Conservation (phyloP, 2,797 vertebrate genomes). For the Pyrrhura leucotis region DNA sequence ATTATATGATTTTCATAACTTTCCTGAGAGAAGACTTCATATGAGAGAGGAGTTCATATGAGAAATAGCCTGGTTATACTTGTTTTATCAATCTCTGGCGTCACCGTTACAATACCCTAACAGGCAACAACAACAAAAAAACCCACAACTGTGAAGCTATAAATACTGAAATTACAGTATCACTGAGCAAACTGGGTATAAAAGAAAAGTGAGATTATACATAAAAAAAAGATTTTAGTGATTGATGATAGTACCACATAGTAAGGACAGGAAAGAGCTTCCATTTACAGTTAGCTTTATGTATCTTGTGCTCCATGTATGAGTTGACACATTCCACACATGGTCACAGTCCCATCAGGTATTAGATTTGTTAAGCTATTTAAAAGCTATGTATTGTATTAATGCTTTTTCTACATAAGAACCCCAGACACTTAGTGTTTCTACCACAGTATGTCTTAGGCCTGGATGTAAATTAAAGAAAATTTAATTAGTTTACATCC, state of each 20-base stretch:
- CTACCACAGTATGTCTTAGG: background rate
- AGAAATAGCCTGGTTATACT: background rate
- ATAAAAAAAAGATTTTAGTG: background rate
- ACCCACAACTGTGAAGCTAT: background rate
- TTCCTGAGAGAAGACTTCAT: background rate
- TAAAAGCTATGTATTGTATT: background rate
- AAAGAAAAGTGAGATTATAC: background rate
- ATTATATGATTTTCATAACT: background rate
- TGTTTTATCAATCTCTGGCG: background rate
- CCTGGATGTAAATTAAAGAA: background rate
- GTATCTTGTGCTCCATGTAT: background rate
- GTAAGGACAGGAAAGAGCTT: background rate
- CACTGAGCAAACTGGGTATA: background rate
- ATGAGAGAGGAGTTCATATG: background rate
- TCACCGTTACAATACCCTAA: background rate
- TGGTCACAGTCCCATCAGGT: background rate
- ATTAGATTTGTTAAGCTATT: constrained; percentile 14
- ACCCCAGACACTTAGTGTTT: background rate
- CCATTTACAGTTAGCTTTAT: background rate
- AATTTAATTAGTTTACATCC: background rate
- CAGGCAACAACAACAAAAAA: background rate
- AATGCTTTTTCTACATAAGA: background rate
- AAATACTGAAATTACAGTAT: constrained; percentile 3
- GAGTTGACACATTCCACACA: background rate
- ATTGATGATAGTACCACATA: background rate